Conservation (phyloP, 2,888 invertebrate species). For the Hymenopus coronatus region DNA sequence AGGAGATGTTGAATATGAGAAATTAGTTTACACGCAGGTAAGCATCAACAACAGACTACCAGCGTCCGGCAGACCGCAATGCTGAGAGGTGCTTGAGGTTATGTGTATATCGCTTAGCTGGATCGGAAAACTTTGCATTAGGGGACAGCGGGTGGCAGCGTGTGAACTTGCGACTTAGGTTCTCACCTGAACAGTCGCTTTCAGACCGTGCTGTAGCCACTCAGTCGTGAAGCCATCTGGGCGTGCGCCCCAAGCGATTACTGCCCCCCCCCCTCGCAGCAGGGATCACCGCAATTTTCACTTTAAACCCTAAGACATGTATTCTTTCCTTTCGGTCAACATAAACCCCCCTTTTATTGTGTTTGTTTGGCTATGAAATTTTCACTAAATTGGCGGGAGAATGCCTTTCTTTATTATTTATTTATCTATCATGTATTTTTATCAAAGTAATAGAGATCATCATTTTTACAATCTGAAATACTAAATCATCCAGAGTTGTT, state of each 20-base stretch:
- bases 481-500: too few species aligned
- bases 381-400: neutral
- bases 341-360: neutral
- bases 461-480: too few species aligned
- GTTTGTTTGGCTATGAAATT: neutral
- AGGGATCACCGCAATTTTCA: neutral
- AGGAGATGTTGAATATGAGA: too few species aligned
- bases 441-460: too few species aligned
- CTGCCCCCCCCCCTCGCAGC: neutral
- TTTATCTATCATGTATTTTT: too few species aligned
- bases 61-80: neutral
- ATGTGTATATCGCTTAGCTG: neutral
- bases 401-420: neutral
- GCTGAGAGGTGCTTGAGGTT: neutral
- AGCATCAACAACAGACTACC: neutral
- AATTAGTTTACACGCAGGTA: neutral
- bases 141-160: neutral
- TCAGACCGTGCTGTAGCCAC: neutral
- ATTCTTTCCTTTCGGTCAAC: neutral
- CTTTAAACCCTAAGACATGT: neutral
- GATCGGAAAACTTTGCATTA: neutral
- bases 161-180: neutral
- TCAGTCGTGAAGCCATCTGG: conserved; percentile 1
- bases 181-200: neutral
- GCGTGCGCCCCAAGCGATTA: neutral